Evolutionary conservation across 2,888 invertebrate species (phyloP).

Genomic region (Brachyptera putata): DNA sequence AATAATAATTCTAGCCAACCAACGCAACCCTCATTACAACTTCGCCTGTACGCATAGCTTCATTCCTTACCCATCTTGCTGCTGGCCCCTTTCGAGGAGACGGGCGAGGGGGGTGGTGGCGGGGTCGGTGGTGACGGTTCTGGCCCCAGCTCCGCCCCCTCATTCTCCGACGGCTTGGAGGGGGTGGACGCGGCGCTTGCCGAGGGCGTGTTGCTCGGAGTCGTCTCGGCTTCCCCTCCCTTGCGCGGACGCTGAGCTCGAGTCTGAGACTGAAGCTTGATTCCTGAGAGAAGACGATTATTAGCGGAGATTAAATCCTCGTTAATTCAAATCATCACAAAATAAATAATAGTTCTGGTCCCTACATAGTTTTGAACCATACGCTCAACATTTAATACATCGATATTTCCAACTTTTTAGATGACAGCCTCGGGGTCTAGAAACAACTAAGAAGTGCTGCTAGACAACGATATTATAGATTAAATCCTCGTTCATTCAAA

Average conservation of each 20-base stretch:
- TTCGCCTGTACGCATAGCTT: neutral
- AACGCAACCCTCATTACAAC: too few species aligned
- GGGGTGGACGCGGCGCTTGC: constrained; percentile 46
- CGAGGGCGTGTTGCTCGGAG: constrained; percentile 44
- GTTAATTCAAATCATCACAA: too few species aligned
- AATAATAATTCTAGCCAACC: too few species aligned
- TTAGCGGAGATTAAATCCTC: too few species aligned
- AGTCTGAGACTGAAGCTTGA: constrained; percentile 84
- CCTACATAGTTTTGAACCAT: too few species aligned
- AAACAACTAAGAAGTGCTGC: too few species aligned
- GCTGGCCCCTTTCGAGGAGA: constrained; percentile 54
- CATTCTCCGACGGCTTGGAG: constrained; percentile 37
- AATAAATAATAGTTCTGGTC: too few species aligned
- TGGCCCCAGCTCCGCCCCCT: neutral
- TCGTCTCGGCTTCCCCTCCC: constrained; percentile 46
- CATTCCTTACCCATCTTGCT: neutral
- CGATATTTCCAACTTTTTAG: too few species aligned
- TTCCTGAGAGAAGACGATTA: constrained; percentile 47
- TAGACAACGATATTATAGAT: too few species aligned
- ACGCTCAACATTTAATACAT: too few species aligned
- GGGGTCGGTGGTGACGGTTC: neutral
- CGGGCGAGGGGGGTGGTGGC: constrained; percentile 38
- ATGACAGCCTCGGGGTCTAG: too few species aligned
- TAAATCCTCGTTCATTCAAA: too few species aligned
- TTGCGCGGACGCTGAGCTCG: constrained; percentile 76